A percentile compares a stretch with the other conserved stretches of the same genome.
These are phyloP conservation scores for Epinephelus fuscoguttatus DNA, from an alignment of 2,113 vertebrate genomes.

Conservation along the genomic window DNA sequence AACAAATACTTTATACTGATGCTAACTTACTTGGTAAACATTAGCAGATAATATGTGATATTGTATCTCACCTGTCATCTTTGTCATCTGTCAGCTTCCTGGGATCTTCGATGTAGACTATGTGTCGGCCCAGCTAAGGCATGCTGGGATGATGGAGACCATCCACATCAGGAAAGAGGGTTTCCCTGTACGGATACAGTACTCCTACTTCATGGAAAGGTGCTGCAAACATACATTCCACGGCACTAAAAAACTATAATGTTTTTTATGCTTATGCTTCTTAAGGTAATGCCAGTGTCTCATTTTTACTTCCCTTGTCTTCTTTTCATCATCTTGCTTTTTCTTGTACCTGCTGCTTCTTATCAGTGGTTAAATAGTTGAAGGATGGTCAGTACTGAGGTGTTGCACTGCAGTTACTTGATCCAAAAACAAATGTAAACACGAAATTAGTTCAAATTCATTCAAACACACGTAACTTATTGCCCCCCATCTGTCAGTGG, in stretches of 20 bases:
- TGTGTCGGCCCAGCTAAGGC: constrained; percentile 87
- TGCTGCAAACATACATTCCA: constrained; percentile 47
- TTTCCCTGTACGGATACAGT: constrained; percentile 87
- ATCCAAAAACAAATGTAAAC: background rate
- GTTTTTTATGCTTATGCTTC: background rate
- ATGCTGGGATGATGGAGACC: constrained; percentile 89
- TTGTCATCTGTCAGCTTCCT: constrained; percentile 81
- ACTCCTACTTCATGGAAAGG: constrained; percentile 89
- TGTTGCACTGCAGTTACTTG: background rate
- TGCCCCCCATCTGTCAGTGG: too few relatives aligned
- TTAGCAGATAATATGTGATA: background rate
- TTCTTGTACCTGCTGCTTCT: background rate
- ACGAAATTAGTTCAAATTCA: too few relatives aligned
- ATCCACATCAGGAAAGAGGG: constrained; percentile 87
- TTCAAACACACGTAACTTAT: too few relatives aligned
- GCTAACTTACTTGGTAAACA: background rate
- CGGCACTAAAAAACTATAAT: background rate
- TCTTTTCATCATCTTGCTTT: background rate
- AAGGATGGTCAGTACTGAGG: background rate
- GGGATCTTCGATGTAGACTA: constrained; percentile 91
- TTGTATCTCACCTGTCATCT: background rate
- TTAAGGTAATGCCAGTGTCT: background rate
- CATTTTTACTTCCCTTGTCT: background rate
- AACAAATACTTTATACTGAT: background rate
- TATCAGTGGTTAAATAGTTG: background rate